phyloP scores from a whole-genome alignment of 2,888 invertebrate species.

The Meliscaeva auricollis region DNA sequence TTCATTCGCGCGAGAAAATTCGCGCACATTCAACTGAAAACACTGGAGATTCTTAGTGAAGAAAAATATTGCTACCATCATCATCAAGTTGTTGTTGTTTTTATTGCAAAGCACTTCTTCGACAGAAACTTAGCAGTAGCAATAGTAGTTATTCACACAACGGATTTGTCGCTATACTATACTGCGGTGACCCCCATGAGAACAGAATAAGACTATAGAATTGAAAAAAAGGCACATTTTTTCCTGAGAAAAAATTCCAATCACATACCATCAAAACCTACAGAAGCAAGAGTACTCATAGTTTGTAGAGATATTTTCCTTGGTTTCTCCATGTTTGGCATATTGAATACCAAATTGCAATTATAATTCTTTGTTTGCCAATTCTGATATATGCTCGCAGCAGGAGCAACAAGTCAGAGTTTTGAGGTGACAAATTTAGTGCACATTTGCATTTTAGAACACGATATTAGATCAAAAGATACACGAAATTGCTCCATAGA shows the following conservation, averaged over 20 bases:
- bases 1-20: conserved; percentile 64
- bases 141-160: too few species aligned
- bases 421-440: conserved; percentile 70
- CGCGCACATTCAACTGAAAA: conserved; percentile 34
- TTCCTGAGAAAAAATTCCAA: conserved; percentile 51
- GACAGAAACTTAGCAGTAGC: too few species aligned
- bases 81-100: not conserved
- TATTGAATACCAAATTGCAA: conserved; percentile 59
- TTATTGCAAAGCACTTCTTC: too few species aligned
- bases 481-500: conserved; percentile 47
- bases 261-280: conserved; percentile 49
- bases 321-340: conserved; percentile 49
- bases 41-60: not conserved
- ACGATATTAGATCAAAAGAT: conserved; percentile 58
- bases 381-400: conserved; percentile 6
- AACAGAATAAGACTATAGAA: conserved; percentile 43
- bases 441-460: conserved; percentile 70
- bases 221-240: conserved; percentile 35
- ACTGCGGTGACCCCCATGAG: conserved; percentile 67
- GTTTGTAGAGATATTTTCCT: not conserved
- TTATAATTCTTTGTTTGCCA: conserved; percentile 43
- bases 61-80: conserved; percentile 4
- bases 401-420: not conserved
- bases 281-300: conserved; percentile 18
- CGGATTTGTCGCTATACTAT: conserved; percentile 40